A percentile compares a stretch with the other conserved stretches of the same genome.
Conservation (phyloP, 1,140 invertebrate species). For the Contarinia nasturtii region DNA sequence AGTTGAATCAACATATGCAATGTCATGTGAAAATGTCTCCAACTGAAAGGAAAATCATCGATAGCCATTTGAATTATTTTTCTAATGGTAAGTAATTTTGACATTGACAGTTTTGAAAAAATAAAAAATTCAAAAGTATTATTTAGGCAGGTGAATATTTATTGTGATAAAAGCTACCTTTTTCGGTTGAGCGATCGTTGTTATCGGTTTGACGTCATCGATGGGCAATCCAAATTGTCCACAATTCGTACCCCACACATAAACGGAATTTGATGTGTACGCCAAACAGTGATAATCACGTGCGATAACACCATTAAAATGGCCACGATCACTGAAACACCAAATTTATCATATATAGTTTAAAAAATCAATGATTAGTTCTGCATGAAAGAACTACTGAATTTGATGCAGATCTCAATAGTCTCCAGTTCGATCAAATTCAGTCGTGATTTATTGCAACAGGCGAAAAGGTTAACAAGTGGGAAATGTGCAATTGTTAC, state of each 20-base stretch:
- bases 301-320: slow-evolving; percentile 18
- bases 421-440: slow-evolving; percentile 19
- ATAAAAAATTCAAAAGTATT: neutral
- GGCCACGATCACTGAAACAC: neutral
- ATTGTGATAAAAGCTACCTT: neutral
- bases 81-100: neutral
- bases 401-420: slow-evolving; percentile 14
- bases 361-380: neutral
- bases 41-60: neutral
- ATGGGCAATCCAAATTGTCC: slow-evolving; percentile 40
- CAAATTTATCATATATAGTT: neutral
- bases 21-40: slow-evolving; percentile 8
- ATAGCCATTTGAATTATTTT: neutral
- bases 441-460: slow-evolving; percentile 10
- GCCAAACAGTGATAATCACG: slow-evolving; percentile 43
- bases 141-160: neutral
- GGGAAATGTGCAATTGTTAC: too few species aligned
- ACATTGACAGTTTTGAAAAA: neutral
- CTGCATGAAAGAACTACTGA: neutral
- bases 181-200: slow-evolving; percentile 2
- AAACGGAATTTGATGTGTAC: slow-evolving; percentile 29
- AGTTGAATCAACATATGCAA: slow-evolving; percentile 17
- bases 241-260: slow-evolving; percentile 46
- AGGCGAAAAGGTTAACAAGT: slow-evolving; percentile 3
- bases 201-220: slow-evolving; percentile 1